Evolutionary conservation across 2,113 vertebrate genomes (phyloP).

Genomic region (Proterorhinus semilunaris): DNA sequence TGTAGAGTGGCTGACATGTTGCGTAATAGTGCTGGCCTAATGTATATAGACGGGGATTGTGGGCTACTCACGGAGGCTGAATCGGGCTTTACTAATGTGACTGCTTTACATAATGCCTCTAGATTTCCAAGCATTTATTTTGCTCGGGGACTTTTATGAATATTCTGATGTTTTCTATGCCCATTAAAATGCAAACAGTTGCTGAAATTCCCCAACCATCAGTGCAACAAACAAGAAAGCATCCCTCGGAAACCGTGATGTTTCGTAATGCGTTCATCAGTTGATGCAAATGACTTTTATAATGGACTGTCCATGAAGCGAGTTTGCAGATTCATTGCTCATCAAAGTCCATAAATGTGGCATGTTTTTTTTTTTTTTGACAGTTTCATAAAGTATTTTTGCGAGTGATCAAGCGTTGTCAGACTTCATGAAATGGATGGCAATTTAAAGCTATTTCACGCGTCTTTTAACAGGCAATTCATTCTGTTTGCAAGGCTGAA

Average conservation of each 20-base stretch:
- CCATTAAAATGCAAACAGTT: neutral
- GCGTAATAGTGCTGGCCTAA: neutral
- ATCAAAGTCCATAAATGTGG: neutral
- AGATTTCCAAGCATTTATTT: neutral
- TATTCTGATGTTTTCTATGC: neutral
- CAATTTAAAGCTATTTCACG: neutral
- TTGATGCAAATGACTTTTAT: neutral
- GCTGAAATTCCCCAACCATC: neutral
- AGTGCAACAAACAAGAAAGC: neutral
- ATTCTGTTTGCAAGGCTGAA: neutral
- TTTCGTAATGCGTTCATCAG: neutral
- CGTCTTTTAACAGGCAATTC: neutral
- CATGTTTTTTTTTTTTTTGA: neutral
- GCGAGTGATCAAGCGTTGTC: neutral
- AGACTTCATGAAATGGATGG: neutral
- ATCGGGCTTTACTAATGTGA: neutral
- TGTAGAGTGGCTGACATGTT: neutral
- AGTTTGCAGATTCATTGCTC: neutral
- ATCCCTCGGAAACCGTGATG: neutral
- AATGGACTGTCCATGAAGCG: neutral
- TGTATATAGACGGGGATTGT: neutral
- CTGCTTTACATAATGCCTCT: neutral
- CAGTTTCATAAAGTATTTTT: neutral
- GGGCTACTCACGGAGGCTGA: neutral
- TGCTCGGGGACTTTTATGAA: neutral